A percentile compares a stretch with the other conserved stretches of the same genome.
Conservation (phyloP, 1,140 invertebrate species). For the Drosophila baimaii region DNA sequence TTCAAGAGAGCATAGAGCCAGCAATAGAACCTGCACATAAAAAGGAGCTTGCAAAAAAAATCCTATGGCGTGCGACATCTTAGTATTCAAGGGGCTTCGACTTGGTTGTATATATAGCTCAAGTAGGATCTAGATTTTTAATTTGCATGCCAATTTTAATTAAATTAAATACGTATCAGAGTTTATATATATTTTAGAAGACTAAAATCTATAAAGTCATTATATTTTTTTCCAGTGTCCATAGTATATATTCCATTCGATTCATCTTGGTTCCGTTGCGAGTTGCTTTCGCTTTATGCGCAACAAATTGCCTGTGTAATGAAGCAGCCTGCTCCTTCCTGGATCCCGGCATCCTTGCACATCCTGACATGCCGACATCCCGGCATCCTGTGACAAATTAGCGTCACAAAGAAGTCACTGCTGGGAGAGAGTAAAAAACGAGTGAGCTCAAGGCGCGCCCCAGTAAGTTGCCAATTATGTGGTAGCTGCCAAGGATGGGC, state of each 20-base stretch:
- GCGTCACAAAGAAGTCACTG: slow-evolving; percentile 60
- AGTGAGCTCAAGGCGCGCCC: slow-evolving; percentile 11
- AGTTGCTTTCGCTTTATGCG: slow-evolving; percentile 55
- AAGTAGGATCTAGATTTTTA: no score
- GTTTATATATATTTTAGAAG: neutral
- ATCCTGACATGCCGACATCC: slow-evolving; percentile 33
- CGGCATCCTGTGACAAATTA: slow-evolving; percentile 76
- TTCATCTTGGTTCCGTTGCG: slow-evolving; percentile 6
- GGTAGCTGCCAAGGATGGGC: slow-evolving; percentile 5
- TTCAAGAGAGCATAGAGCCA: no score
- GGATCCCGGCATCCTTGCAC: slow-evolving; percentile 7
- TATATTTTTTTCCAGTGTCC: neutral
- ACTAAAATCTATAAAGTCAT: no score
- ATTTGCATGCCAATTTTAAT: no score
- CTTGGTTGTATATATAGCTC: no score
- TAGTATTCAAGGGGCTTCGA: no score
- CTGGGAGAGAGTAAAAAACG: slow-evolving; percentile 43
- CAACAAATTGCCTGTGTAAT: slow-evolving; percentile 80
- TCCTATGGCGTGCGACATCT: no score
- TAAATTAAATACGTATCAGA: no score
- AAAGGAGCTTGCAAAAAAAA: no score
- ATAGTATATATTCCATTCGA: slow-evolving; percentile 2
- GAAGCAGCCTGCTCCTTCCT: slow-evolving; percentile 43
- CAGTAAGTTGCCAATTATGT: slow-evolving; percentile 64
- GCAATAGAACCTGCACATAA: no score